phyloP scores from a whole-genome alignment of 2,113 vertebrate species.

The Archocentrus centrarchus region DNA sequence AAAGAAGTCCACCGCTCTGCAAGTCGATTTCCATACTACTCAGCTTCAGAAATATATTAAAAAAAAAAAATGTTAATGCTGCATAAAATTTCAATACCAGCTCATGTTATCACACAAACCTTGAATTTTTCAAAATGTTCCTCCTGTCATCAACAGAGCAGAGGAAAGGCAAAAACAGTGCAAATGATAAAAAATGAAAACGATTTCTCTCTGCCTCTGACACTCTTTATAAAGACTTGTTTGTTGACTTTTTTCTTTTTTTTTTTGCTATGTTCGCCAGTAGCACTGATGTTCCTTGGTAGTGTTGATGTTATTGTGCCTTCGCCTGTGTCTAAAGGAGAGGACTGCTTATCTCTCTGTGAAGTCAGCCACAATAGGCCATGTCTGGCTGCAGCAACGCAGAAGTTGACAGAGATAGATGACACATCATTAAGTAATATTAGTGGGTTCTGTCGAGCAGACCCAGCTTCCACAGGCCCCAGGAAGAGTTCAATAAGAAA shows the following conservation, averaged over 20 bases:
- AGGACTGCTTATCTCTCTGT: constrained; percentile 76
- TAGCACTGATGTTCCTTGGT: constrained; percentile 37
- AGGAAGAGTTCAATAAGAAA: constrained; percentile 80
- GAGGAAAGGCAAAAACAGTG: constrained; percentile 34
- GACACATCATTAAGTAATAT: constrained; percentile 85
- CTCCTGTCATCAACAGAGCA: constrained; percentile 17
- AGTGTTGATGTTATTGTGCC: constrained; percentile 61
- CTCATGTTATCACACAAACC: background rate
- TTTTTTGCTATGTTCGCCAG: constrained; percentile 27
- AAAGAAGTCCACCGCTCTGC: constrained; percentile 14
- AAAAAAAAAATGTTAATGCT: background rate
- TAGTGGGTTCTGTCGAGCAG: constrained; percentile 80
- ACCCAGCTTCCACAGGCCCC: constrained; percentile 65
- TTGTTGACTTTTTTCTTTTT: constrained; percentile 52
- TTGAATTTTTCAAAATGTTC: constrained; percentile 22
- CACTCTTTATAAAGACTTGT: constrained; percentile 51
- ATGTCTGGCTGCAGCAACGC: constrained; percentile 59
- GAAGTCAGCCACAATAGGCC: constrained; percentile 75
- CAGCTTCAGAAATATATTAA: background rate
- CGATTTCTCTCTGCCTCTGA: constrained; percentile 17
- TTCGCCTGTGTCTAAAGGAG: constrained; percentile 62
- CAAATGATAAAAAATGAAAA: constrained; percentile 43
- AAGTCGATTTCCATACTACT: constrained; percentile 6
- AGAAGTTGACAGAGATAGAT: constrained; percentile 84
- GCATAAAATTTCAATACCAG: background rate